Percentiles rank a stretch among this genome's conserved stretches.
Conservation (phyloP, 2,888 invertebrate genomes). For the Xestia ashworthii region DNA sequence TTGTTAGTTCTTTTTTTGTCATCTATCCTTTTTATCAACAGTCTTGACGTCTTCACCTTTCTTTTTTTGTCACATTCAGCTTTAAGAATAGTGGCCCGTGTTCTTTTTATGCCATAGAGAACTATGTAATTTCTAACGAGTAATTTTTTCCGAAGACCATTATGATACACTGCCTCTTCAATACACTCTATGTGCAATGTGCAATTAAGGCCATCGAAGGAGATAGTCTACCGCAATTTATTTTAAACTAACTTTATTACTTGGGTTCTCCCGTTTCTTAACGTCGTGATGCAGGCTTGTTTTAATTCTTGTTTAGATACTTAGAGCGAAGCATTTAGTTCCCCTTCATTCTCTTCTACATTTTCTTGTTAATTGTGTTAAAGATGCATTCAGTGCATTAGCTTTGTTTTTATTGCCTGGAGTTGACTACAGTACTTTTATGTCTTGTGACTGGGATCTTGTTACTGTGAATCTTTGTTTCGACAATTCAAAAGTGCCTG, state of each 20-base stretch:
- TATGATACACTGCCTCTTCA: neutral
- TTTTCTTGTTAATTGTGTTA: neutral
- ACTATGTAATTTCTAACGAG: neutral
- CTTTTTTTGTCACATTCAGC: no score
- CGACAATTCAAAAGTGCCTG: no score
- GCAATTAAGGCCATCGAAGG: slow-evolving; percentile 31
- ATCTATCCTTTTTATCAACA: no score
- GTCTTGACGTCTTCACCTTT: no score
- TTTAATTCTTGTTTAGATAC: slow-evolving; percentile 11
- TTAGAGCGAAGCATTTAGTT: slow-evolving; percentile 1
- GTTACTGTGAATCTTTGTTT: no score
- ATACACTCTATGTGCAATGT: slow-evolving; percentile 15
- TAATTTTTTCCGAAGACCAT: neutral
- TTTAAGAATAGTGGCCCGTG: neutral
- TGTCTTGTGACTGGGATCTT: no score
- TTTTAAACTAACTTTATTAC: slow-evolving; percentile 39
- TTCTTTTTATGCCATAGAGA: neutral
- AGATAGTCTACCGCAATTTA: slow-evolving; percentile 26
- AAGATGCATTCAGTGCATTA: neutral
- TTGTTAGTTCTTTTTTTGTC: no score
- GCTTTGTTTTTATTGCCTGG: neutral
- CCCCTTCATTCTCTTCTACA: neutral
- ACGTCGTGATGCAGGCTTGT: slow-evolving; percentile 2
- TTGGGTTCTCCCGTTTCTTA: neutral
- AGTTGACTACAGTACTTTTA: no score